Base-by-base conservation (phyloP, 2,113 vertebrate genomes). In the Erythrocebus patas region DNA sequence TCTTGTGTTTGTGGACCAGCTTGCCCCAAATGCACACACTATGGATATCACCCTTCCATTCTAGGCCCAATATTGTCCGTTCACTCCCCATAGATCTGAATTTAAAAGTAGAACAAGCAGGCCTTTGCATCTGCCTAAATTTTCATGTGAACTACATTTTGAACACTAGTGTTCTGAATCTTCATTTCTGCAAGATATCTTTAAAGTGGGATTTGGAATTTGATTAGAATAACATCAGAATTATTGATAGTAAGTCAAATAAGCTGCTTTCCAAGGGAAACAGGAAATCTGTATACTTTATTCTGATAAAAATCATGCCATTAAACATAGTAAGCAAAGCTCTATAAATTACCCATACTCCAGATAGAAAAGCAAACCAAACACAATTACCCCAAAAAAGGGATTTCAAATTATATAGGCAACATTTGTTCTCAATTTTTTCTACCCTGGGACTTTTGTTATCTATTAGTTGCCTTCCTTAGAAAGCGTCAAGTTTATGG, bases 251-350 rank as follows among this genome's bases (percentile, higher is more conserved):
- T 91, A 73, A 93, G 35, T 10, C 40, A 95, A 93, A 95, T 93
- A 80, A 93, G 27, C 48, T 96, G 27, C 75, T 97, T 95, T 93
- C 73, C 85, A 97, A 89, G 38, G 35, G 78, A 14, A 96, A 22
- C 59, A 95, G 50, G 66, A 86, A 82, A 64, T 30, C 23, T 30
- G 79, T 82, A 23, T 61, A 94, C 14, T 92, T 75, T 78, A 96
- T 82, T 89, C n/a, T 45, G 40, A 97, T 48, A 90, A 84, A 93
- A 94, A 90, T 68, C 25, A 61, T 82, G 5, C 40, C 10, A 12
- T n/a, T 83, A 83, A 84, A 59, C 35, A 43, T 82, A 86, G 73
- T 59, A 89, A 70, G 76, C 40, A 81, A 66, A 78, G 6, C 43
- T 91, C 8, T 89, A 73, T 82, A 66, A 91, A 81, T 85, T 79